A percentile compares a stretch with the other conserved stretches of the same genome.
Evolutionary conservation across 1,140 invertebrate genomes (phyloP).

Genomic region (Apis florea): DNA sequence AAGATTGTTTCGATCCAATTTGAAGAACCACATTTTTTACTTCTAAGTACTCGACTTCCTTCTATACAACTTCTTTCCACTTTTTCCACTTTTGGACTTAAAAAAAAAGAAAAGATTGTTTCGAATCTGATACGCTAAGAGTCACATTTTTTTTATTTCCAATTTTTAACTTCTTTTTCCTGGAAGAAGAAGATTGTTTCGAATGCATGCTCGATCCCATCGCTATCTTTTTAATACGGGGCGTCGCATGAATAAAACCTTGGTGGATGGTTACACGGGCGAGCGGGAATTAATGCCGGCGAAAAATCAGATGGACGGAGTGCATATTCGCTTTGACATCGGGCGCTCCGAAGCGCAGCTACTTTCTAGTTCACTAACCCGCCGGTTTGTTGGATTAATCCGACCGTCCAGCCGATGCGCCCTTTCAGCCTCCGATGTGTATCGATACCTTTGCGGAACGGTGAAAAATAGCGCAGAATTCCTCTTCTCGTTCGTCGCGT

Average conservation of each 20-base stretch:
- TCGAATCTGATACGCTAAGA: too few relatives aligned
- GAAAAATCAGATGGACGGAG: slow-evolving; percentile 38
- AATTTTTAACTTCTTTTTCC: too few relatives aligned
- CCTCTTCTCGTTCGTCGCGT: background rate
- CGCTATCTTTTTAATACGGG: slow-evolving; percentile 18
- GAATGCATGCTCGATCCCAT: too few relatives aligned
- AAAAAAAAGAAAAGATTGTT: too few relatives aligned
- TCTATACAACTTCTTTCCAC: too few relatives aligned
- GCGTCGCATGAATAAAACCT: slow-evolving; percentile 38
- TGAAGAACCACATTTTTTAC: too few relatives aligned
- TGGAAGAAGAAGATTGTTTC: too few relatives aligned
- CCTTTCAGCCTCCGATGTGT: slow-evolving; percentile 10
- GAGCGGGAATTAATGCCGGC: slow-evolving; percentile 39
- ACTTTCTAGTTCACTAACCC: slow-evolving; percentile 66
- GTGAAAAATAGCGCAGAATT: slow-evolving; percentile 29
- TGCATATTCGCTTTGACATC: slow-evolving; percentile 46
- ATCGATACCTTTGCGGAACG: background rate
- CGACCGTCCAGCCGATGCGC: slow-evolving; percentile 43
- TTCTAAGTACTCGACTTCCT: too few relatives aligned
- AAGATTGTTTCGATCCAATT: too few relatives aligned
- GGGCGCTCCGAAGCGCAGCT: slow-evolving; percentile 13
- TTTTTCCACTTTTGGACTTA: too few relatives aligned
- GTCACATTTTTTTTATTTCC: too few relatives aligned
- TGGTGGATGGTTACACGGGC: slow-evolving; percentile 24
- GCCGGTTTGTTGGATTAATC: slow-evolving; percentile 70